Conservation (phyloP, 2,888 invertebrate genomes). For the Slavum lentiscoides region DNA sequence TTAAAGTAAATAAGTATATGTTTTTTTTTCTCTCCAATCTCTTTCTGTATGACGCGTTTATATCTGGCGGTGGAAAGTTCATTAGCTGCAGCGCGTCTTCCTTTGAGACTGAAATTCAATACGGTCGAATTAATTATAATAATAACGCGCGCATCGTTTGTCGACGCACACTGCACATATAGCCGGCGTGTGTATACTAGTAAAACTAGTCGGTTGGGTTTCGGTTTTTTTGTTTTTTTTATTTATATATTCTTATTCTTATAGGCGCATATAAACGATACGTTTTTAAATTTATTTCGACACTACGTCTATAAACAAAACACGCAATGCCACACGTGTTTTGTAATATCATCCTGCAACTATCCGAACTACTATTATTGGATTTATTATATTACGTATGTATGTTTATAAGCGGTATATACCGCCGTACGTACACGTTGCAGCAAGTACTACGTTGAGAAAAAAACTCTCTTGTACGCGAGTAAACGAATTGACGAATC, state of each 20-base stretch:
- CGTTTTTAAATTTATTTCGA: slow-evolving; percentile 16
- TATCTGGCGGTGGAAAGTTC: neutral
- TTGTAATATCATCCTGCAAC: neutral
- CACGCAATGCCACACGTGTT: neutral
- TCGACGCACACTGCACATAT: too few species aligned
- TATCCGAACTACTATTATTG: neutral
- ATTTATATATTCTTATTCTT: too few species aligned
- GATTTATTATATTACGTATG: neutral
- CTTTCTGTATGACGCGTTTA: too few species aligned
- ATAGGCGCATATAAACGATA: too few species aligned
- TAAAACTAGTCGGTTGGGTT: neutral
- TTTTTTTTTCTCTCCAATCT: too few species aligned
- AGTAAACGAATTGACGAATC: too few species aligned
- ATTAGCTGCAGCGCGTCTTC: slow-evolving; percentile 35
- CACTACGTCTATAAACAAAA: neutral
- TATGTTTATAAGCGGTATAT: too few species aligned
- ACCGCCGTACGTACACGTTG: neutral
- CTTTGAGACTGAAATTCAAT: neutral
- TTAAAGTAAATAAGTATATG: too few species aligned
- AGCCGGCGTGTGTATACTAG: neutral
- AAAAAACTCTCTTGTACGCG: too few species aligned
- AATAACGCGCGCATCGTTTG: neutral
- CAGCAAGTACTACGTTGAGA: too few species aligned
- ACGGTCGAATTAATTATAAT: slow-evolving; percentile 4
- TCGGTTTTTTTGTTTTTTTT: neutral